Evolutionary conservation across 2,113 vertebrate species (phyloP).

Genomic region (Nothoprocta pentlandii): DNA sequence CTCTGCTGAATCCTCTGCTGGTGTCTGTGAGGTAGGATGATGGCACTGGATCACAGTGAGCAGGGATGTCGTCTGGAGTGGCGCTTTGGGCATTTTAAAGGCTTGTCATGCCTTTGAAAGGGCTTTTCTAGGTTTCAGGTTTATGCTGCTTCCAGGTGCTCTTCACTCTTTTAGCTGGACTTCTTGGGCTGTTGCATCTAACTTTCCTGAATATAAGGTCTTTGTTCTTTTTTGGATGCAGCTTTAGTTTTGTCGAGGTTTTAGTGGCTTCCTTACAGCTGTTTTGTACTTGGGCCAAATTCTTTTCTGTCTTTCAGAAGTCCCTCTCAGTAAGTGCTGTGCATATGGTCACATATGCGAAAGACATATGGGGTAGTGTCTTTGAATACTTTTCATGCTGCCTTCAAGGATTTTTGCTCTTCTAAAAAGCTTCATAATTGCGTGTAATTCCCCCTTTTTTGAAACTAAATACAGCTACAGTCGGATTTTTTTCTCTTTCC

Average conservation of each 20-base stretch:
- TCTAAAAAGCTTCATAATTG: conserved; percentile 22
- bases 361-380: not conserved
- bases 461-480: not conserved
- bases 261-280: not conserved
- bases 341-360: not conserved
- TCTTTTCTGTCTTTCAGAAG: not conserved
- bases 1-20: not conserved
- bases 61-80: not conserved
- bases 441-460: not conserved
- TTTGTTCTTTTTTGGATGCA: not conserved
- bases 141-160: not conserved
- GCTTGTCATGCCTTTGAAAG: not conserved
- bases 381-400: conserved; percentile 6
- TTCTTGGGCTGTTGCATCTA: not conserved
- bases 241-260: not conserved
- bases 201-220: not conserved
- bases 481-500: not conserved
- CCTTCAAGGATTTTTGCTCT: conserved; percentile 43
- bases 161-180: not conserved
- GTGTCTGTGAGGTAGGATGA: not conserved
- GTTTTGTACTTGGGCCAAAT: not conserved
- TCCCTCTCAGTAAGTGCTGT: not conserved
- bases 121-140: not conserved
- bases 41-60: not conserved
- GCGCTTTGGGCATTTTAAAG: not conserved